Percentiles rank a stretch among this genome's conserved stretches.
These are phyloP conservation scores for Papilio polyxenes DNA, from an alignment of 1,140 invertebrate species.

Conservation along the genomic window DNA sequence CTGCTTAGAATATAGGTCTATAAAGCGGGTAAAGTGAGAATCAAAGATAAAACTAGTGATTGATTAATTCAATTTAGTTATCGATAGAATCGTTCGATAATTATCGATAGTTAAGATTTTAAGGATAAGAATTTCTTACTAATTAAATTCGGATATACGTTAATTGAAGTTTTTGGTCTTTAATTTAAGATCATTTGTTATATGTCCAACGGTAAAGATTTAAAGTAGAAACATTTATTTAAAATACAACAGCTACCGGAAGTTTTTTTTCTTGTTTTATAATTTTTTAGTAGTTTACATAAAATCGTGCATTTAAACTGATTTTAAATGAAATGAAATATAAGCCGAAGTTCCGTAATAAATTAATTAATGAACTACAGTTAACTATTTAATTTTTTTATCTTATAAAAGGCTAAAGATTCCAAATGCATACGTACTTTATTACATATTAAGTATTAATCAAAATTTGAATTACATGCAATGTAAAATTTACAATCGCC, in stretches of 20 bases:
- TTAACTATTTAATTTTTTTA: neutral
- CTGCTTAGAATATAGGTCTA: conserved; percentile 57
- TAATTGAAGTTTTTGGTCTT: conserved; percentile 12
- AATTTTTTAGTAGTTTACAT: neutral
- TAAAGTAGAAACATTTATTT: conserved; percentile 3
- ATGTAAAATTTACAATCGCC: conserved; percentile 49
- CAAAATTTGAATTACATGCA: conserved; percentile 37
- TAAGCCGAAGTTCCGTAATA: too few species aligned
- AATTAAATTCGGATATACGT: conserved; percentile 23
- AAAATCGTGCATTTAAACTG: neutral
- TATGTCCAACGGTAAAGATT: neutral
- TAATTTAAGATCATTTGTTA: neutral
- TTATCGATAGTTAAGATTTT: conserved; percentile 32
- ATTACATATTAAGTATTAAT: conserved; percentile 47
- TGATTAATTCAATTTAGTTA: conserved; percentile 48
- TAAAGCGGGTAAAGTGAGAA: conserved; percentile 50
- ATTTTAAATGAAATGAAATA: neutral
- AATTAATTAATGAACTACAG: too few species aligned
- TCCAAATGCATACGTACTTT: neutral
- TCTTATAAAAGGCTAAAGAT: neutral
- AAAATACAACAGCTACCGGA: neutral
- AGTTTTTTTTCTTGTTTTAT: neutral
- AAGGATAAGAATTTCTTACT: conserved; percentile 14
- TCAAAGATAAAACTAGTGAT: conserved; percentile 55
- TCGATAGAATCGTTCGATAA: conserved; percentile 49